phyloP scores from a whole-genome alignment of 2,888 invertebrate genomes.

The Rhagonycha fulva region DNA sequence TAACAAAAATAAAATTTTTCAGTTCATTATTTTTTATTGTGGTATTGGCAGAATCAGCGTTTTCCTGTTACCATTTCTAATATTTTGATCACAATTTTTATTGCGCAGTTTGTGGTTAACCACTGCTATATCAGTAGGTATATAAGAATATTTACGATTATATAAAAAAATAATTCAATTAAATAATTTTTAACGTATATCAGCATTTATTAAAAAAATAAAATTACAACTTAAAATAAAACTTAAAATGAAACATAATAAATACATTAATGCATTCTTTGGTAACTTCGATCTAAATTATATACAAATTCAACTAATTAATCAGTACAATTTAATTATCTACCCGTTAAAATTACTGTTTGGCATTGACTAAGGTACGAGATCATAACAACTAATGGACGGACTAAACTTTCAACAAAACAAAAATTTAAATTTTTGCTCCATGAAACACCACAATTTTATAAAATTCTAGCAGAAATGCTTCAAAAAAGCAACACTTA shows the following conservation, averaged over 20 bases:
- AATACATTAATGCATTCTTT: background rate
- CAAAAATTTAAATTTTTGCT: background rate
- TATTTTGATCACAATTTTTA: background rate
- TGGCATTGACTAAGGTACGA: background rate
- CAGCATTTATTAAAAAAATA: background rate
- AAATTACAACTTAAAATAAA: background rate
- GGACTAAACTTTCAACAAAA: background rate
- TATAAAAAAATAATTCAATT: background rate
- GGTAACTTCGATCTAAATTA: background rate
- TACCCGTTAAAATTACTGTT: background rate
- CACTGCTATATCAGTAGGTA: background rate
- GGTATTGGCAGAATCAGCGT: too few species aligned
- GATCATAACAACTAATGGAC: background rate
- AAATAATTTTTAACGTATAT: background rate
- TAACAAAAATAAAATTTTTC: too few species aligned
- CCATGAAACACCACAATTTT: background rate
- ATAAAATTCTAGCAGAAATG: background rate
- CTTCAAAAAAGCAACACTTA: background rate
- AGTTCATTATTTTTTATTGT: too few species aligned
- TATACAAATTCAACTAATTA: background rate
- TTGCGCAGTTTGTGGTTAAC: background rate
- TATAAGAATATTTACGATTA: too few species aligned
- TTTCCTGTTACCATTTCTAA: background rate
- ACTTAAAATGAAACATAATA: background rate
- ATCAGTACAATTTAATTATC: background rate